A percentile compares a stretch with the other conserved stretches of the same genome.
Conservation (phyloP, 2,113 vertebrate species). For the Anolis sagrei region DNA sequence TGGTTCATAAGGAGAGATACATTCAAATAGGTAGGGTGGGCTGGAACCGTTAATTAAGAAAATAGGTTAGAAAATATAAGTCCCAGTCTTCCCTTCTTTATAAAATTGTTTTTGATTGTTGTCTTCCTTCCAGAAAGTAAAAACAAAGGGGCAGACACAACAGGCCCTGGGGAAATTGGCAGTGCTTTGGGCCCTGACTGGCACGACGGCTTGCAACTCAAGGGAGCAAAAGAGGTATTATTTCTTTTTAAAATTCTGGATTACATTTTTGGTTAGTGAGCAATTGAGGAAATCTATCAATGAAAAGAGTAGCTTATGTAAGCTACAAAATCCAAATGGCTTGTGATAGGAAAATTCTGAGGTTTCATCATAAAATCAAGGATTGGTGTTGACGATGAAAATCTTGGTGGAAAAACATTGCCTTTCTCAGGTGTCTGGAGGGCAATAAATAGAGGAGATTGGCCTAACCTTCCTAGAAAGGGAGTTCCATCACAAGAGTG, state of each 20-base stretch:
- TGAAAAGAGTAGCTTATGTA: not conserved
- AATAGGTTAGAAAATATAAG: too few relatives aligned
- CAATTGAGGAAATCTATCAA: not conserved
- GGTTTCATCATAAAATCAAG: not conserved
- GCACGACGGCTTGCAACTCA: constrained; percentile 88
- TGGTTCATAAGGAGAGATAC: too few relatives aligned
- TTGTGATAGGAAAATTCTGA: not conserved
- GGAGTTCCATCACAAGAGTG: not conserved
- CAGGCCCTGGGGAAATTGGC: constrained; percentile 71
- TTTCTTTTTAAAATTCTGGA: not conserved
- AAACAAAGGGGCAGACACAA: constrained; percentile 43
- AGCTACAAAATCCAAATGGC: not conserved
- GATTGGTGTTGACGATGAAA: not conserved
- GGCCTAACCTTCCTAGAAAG: not conserved
- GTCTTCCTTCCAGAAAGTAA: constrained; percentile 63
- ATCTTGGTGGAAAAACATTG: not conserved
- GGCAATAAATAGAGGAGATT: not conserved
- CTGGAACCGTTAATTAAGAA: too few relatives aligned
- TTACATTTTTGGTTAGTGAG: not conserved
- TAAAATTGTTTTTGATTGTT: too few relatives aligned
- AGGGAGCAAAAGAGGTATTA: constrained; percentile 85
- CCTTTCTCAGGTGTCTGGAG: not conserved
- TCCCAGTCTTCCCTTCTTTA: too few relatives aligned
- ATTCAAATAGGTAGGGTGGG: too few relatives aligned
- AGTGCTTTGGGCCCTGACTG: constrained; percentile 95